These are phyloP conservation scores for Gyps fulvus DNA, from an alignment of 2,113 vertebrate genomes.

Conservation along the genomic window DNA sequence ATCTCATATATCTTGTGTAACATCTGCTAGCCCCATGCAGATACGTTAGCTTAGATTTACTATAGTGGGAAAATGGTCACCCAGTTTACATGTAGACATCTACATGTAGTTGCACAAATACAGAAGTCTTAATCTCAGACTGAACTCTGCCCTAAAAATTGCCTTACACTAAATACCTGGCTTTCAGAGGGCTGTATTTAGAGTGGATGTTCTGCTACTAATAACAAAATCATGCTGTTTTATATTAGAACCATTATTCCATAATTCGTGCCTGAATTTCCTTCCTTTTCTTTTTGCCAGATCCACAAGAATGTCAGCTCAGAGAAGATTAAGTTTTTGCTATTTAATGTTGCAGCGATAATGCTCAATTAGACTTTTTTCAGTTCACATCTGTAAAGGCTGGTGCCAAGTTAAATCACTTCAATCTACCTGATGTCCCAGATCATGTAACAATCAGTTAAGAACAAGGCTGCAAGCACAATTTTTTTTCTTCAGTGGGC, in stretches of 20 bases:
- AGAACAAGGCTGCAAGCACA: not conserved
- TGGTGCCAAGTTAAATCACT: not conserved
- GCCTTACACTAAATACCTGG: not conserved
- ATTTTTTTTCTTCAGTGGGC: not conserved
- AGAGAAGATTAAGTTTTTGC: not conserved
- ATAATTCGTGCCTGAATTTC: not conserved
- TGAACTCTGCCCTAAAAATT: not conserved
- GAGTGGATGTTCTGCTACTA: not conserved
- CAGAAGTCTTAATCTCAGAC: not conserved
- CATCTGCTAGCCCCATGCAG: not conserved
- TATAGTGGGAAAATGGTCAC: not conserved
- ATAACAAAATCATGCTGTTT: not conserved
- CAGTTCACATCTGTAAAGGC: not conserved
- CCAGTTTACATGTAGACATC: not conserved
- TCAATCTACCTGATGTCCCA: not conserved
- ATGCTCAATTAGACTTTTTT: not conserved
- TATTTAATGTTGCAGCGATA: not conserved
- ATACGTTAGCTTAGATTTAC: not conserved
- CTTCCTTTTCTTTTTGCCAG: not conserved
- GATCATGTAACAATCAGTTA: not conserved
- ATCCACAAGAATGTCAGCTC: not conserved
- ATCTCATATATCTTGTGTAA: not conserved
- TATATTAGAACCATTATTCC: not conserved
- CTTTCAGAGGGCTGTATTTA: not conserved
- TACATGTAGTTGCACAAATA: not conserved